Evolutionary conservation across 2,888 invertebrate genomes (phyloP).

Genomic region (Tethea ocularis): DNA sequence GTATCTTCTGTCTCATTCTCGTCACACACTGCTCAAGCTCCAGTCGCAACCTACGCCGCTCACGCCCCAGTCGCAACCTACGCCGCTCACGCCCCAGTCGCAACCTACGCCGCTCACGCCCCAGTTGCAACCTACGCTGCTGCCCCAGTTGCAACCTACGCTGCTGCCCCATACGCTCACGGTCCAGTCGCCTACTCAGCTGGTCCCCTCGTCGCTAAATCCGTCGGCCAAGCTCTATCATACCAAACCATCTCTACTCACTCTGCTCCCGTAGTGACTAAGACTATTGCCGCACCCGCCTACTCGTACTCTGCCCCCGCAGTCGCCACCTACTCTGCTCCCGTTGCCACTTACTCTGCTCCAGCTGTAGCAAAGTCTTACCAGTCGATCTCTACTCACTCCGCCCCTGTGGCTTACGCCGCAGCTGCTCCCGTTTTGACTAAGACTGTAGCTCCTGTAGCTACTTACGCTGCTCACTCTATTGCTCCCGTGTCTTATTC

Average conservation of each 20-base stretch:
- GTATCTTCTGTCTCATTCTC: conserved; percentile 55
- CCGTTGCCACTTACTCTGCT: conserved; percentile 50
- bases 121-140: conserved; percentile 43
- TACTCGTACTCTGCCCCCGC: conserved; percentile 36
- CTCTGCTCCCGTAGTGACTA: conserved; percentile 6
- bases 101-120: conserved; percentile 19
- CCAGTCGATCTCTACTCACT: conserved; percentile 52
- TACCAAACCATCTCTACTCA: conserved; percentile 18
- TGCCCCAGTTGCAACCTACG: conserved; percentile 31
- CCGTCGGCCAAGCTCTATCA: conserved; percentile 9
- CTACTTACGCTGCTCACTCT: conserved; percentile 44
- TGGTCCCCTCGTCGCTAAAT: conserved; percentile 21
- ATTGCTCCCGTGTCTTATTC: conserved; percentile 23
- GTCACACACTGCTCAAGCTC: conserved; percentile 28
- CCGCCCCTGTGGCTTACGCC: conserved; percentile 58
- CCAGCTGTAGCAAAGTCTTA: conserved; percentile 38
- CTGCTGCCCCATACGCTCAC: conserved; percentile 31
- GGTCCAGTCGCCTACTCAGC: conserved; percentile 10
- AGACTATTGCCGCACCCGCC: conserved; percentile 37
- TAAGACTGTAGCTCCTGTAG: conserved; percentile 69
- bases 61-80: conserved; percentile 31
- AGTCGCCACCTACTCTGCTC: conserved; percentile 34
- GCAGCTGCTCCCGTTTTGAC: conserved; percentile 48
- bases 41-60: conserved; percentile 45
- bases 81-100: conserved; percentile 12